phyloP scores from a whole-genome alignment of 2,888 invertebrate species.

The Dryadula phaetusa region DNA sequence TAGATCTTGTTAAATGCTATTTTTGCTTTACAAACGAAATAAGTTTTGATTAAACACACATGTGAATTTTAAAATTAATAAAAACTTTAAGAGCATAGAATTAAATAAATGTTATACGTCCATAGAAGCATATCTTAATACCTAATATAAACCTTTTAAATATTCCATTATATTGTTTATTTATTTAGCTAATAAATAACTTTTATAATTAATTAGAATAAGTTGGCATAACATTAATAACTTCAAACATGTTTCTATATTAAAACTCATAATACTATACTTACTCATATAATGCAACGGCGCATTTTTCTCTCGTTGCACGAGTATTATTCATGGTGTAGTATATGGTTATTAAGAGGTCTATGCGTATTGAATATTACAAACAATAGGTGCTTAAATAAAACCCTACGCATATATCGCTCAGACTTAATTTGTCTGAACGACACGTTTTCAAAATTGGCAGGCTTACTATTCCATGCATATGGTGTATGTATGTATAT shows the following conservation, averaged over 20 bases:
- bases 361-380: constrained; percentile 1
- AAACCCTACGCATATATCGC: constrained; percentile 10
- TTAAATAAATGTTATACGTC: neutral
- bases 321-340: constrained; percentile 13
- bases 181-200: neutral
- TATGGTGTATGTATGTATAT: too few relatives aligned
- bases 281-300: too few relatives aligned
- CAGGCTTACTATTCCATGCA: neutral
- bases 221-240: neutral
- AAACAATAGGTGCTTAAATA: constrained; percentile 17
- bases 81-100: neutral
- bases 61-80: neutral
- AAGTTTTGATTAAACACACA: neutral
- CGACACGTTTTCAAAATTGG: neutral
- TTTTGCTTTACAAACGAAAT: neutral
- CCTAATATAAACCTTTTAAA: neutral
- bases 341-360: constrained; percentile 19
- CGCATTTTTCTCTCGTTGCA: constrained; percentile 13
- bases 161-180: neutral
- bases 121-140: neutral
- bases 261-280: neutral
- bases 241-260: constrained; percentile 3
- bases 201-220: neutral
- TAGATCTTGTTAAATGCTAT: too few relatives aligned
- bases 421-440: constrained; percentile 12